phyloP scores from a whole-genome alignment of 2,888 invertebrate species.

The Cephalotes varians region DNA sequence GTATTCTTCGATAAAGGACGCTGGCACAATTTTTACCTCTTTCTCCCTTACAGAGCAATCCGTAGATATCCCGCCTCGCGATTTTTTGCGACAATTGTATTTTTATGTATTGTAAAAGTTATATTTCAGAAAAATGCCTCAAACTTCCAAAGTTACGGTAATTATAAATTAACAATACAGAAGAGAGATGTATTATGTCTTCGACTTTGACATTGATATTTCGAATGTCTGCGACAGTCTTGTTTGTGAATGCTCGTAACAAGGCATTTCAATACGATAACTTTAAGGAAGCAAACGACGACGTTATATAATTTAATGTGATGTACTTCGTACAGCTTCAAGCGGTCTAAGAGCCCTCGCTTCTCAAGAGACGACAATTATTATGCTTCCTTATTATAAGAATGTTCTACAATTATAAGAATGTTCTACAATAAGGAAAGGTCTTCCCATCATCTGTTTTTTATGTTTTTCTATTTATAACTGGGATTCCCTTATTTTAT shows the following conservation, averaged over 20 bases:
- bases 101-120: neutral
- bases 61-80: neutral
- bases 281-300: slow-evolving; percentile 46
- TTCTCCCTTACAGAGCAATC: slow-evolving; percentile 41
- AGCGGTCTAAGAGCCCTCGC: slow-evolving; percentile 62
- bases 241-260: slow-evolving; percentile 20
- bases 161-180: slow-evolving; percentile 34
- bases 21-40: slow-evolving; percentile 33
- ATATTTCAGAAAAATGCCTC: neutral
- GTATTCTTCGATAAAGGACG: slow-evolving; percentile 72
- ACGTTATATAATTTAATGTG: slow-evolving; percentile 65
- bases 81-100: slow-evolving; percentile 34
- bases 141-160: neutral
- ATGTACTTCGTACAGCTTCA: slow-evolving; percentile 65
- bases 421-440: slow-evolving; percentile 69
- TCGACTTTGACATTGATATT: neutral
- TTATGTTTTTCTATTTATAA: slow-evolving; percentile 9
- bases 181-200: neutral
- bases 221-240: neutral
- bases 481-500: neutral
- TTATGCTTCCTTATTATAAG: slow-evolving; percentile 75
- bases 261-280: slow-evolving; percentile 42
- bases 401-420: slow-evolving; percentile 74
- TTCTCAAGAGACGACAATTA: slow-evolving; percentile 73
- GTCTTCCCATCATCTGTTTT: slow-evolving; percentile 33